Percentiles rank a stretch among this genome's conserved stretches.
Evolutionary conservation across 2,888 invertebrate genomes (phyloP).

Genomic region (Pandemis corylana): DNA sequence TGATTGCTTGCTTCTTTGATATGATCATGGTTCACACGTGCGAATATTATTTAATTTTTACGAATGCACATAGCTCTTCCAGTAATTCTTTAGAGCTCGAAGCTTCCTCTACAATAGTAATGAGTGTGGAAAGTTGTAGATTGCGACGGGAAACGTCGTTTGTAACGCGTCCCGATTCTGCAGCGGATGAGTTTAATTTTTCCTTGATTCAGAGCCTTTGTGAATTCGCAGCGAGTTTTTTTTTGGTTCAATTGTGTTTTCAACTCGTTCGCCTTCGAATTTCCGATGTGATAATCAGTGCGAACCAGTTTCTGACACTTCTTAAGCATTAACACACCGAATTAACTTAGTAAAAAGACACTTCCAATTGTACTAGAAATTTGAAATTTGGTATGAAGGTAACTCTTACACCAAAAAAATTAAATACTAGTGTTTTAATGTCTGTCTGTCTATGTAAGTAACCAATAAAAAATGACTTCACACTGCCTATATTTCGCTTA

Average conservation of each 20-base stretch:
- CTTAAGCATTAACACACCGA: too few species aligned
- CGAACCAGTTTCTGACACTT: not conserved
- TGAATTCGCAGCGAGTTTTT: slow-evolving; percentile 13
- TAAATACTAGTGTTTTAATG: too few species aligned
- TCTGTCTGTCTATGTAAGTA: too few species aligned
- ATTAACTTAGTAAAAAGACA: too few species aligned
- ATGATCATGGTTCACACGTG: too few species aligned
- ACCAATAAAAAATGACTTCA: too few species aligned
- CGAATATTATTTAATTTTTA: too few species aligned
- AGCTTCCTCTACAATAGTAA: slow-evolving; percentile 40
- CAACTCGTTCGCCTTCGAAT: not conserved
- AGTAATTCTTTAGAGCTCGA: slow-evolving; percentile 20
- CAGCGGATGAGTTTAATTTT: slow-evolving; percentile 24
- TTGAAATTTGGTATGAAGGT: too few species aligned
- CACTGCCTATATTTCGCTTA: too few species aligned
- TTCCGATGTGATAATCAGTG: not conserved
- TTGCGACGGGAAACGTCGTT: slow-evolving; percentile 42
- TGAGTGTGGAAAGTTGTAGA: slow-evolving; percentile 42
- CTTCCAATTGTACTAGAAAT: too few species aligned
- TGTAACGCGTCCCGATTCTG: slow-evolving; percentile 31
- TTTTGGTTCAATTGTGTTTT: not conserved
- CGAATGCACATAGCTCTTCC: slow-evolving; percentile 21
- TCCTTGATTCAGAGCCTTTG: slow-evolving; percentile 29
- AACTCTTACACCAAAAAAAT: too few species aligned
- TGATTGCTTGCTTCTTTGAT: too few species aligned